Percentiles rank a stretch among this genome's conserved stretches.
These are phyloP conservation scores for Sapajus apella DNA, from an alignment of 2,113 vertebrate genomes.

Conservation along the genomic window DNA sequence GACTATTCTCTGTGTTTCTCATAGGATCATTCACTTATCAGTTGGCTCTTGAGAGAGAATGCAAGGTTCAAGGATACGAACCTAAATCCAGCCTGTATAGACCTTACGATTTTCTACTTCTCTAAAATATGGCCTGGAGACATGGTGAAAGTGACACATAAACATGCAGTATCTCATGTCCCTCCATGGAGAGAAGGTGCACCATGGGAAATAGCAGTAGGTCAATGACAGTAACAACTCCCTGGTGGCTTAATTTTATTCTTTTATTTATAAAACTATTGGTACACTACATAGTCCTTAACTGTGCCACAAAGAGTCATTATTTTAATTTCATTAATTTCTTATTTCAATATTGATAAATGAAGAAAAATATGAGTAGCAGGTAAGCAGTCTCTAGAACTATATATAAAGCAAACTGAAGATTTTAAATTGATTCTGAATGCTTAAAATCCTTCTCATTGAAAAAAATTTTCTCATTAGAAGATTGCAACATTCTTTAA, in stretches of 20 bases:
- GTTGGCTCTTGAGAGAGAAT: background rate
- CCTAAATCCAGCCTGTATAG: background rate
- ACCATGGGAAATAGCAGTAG: background rate
- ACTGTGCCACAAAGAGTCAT: background rate
- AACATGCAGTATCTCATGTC: background rate
- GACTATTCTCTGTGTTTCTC: background rate
- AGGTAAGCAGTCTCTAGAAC: background rate
- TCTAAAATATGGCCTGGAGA: background rate
- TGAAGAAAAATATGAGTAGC: background rate
- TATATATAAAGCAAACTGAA: background rate
- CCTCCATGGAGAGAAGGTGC: too few relatives aligned
- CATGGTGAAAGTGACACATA: background rate
- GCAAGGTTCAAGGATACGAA: background rate
- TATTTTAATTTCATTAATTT: background rate
- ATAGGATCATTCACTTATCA: background rate
- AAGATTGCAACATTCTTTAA: background rate
- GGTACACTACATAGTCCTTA: background rate
- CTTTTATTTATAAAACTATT: background rate
- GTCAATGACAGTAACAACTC: too few relatives aligned
- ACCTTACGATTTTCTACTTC: background rate
- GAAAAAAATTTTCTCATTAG: background rate
- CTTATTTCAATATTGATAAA: background rate
- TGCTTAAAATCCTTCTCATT: background rate
- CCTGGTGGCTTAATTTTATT: background rate
- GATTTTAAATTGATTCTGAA: background rate